Conservation (phyloP, 2,888 invertebrate genomes). For the Aspidapion aeneum region DNA sequence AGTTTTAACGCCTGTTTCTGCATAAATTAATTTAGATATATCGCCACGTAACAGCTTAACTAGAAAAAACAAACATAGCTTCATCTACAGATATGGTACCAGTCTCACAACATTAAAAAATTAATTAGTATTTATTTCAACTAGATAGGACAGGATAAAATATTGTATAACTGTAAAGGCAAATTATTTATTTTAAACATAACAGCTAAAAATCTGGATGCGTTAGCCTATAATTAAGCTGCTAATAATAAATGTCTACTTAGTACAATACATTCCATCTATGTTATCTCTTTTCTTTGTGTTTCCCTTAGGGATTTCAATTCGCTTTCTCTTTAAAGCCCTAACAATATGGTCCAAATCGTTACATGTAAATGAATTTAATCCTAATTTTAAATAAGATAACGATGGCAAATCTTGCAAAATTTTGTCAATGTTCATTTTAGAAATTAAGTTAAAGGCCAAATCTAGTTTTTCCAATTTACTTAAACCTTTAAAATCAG, state of each 20-base stretch:
- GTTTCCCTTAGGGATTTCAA: constrained; percentile 14
- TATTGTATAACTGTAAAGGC: no score
- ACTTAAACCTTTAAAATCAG: constrained; percentile 17
- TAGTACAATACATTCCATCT: constrained; percentile 16
- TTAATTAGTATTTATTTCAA: no score
- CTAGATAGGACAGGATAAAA: no score
- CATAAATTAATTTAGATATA: no score
- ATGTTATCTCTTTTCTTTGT: constrained; percentile 12
- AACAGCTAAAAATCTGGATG: no score
- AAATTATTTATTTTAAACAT: no score
- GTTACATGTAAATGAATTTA: constrained; percentile 34
- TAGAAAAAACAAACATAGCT: no score
- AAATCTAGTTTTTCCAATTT: constrained; percentile 32
- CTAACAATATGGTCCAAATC: constrained; percentile 28
- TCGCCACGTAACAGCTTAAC: no score
- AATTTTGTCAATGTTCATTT: constrained; percentile 21
- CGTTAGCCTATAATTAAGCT: no score
- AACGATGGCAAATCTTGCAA: constrained; percentile 27
- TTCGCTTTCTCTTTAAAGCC: constrained; percentile 8
- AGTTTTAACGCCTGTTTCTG: no score
- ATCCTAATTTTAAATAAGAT: constrained; percentile 33
- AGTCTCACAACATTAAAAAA: no score
- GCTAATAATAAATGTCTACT: background rate
- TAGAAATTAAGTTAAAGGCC: constrained; percentile 31
- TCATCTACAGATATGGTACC: no score